These are phyloP conservation scores for Collichthys lucidus DNA, from an alignment of 2,113 vertebrate species.

Conservation along the genomic window DNA sequence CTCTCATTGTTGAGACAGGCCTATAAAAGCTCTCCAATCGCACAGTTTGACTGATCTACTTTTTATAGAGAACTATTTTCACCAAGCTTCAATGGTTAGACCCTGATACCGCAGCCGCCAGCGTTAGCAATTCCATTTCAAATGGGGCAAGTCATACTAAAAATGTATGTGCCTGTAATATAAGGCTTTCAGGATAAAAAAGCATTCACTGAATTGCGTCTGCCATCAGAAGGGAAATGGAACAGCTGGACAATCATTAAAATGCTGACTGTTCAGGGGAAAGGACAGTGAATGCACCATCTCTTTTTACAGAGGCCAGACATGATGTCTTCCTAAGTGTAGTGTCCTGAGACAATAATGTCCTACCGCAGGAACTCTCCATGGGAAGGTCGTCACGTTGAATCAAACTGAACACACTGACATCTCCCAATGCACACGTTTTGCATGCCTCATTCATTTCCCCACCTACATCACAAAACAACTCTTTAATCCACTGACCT, in stretches of 20 bases:
- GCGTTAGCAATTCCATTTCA: slow-evolving; percentile 13
- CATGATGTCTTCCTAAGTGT: slow-evolving; percentile 52
- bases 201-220: slow-evolving; percentile 41
- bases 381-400: slow-evolving; percentile 55
- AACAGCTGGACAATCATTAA: slow-evolving; percentile 69
- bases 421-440: slow-evolving; percentile 62
- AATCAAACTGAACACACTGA: slow-evolving; percentile 58
- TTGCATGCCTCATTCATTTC: slow-evolving; percentile 67
- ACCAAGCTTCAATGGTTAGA: slow-evolving; percentile 20
- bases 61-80: slow-evolving; percentile 39
- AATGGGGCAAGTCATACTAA: slow-evolving; percentile 34
- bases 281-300: slow-evolving; percentile 62
- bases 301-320: slow-evolving; percentile 60
- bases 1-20: slow-evolving; percentile 1
- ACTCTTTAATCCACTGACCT: slow-evolving; percentile 61
- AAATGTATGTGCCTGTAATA: slow-evolving; percentile 51
- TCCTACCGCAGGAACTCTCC: slow-evolving; percentile 53
- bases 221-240: slow-evolving; percentile 46
- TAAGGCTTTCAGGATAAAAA: slow-evolving; percentile 58
- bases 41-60: slow-evolving; percentile 1
- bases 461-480: slow-evolving; percentile 24
- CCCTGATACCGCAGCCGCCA: slow-evolving; percentile 7
- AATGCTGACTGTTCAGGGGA: slow-evolving; percentile 60
- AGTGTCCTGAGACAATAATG: slow-evolving; percentile 64
- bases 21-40: background rate